phyloP scores from a whole-genome alignment of 1,140 invertebrate genomes.

The Psilanteris sp. region DNA sequence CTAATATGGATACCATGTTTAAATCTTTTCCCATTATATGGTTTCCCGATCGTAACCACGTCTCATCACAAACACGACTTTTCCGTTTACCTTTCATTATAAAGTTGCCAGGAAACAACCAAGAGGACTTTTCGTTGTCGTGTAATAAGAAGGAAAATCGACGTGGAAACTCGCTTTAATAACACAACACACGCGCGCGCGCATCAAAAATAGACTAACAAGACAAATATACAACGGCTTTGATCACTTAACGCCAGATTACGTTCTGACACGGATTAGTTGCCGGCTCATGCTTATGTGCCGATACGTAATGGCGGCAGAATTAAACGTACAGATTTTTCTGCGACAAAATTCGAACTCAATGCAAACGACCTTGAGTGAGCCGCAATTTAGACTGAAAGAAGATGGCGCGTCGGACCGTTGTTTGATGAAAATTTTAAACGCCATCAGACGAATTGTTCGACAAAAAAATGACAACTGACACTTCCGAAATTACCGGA shows the following conservation, averaged over 20 bases:
- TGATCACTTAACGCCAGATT: constrained; percentile 55
- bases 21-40: no score
- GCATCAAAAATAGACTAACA: constrained; percentile 52
- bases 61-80: no score
- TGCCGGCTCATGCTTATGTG: constrained; percentile 25
- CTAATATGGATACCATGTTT: no score
- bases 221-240: constrained; percentile 55
- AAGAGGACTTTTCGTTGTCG: constrained; percentile 11
- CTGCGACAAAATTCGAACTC: constrained; percentile 26
- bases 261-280: constrained; percentile 55
- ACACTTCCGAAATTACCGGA: no score
- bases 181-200: constrained; percentile 20
- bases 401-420: no score
- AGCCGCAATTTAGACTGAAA: no score
- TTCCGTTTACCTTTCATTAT: no score
- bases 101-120: background rate
- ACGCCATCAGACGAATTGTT: no score
- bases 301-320: constrained; percentile 40
- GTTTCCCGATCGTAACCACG: no score
- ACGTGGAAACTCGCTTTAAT: constrained; percentile 34
- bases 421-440: no score
- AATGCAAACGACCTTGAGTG: no score
- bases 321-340: constrained; percentile 27
- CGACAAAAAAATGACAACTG: constrained; percentile 14
- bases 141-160: constrained; percentile 10